phyloP scores from a whole-genome alignment of 2,797 vertebrate genomes.

The Fundulus diaphanus region DNA sequence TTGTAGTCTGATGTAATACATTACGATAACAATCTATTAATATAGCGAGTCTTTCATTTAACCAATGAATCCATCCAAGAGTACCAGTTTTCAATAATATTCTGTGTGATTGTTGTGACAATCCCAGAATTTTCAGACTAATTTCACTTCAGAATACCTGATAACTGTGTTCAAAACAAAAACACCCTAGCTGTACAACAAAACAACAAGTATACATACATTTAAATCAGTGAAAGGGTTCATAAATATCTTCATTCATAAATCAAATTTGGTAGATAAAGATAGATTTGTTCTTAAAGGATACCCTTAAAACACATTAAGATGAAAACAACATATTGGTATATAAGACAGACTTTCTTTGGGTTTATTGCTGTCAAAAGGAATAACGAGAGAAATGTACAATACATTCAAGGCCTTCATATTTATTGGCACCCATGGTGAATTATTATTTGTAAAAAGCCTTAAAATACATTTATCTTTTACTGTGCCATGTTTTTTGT shows the following conservation, averaged over 20 bases:
- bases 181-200: not conserved
- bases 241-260: not conserved
- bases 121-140: no score
- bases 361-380: not conserved
- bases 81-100: not conserved
- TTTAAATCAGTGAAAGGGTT: not conserved
- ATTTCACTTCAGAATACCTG: not conserved
- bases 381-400: not conserved
- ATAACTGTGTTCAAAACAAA: not conserved
- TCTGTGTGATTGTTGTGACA: no score
- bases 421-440: not conserved
- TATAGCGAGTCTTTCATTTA: not conserved
- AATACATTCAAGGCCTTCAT: not conserved
- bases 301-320: not conserved
- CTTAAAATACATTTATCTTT: not conserved
- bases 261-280: not conserved
- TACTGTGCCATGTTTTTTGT: not conserved
- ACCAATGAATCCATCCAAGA: not conserved
- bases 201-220: not conserved
- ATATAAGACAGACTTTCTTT: not conserved
- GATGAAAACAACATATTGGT: not conserved
- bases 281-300: not conserved
- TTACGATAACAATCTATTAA: not conserved
- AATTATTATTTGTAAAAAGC: not conserved
- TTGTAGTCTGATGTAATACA: not conserved